Base-by-base conservation (phyloP, 1,140 invertebrate genomes). In the Psix sp. region DNA sequence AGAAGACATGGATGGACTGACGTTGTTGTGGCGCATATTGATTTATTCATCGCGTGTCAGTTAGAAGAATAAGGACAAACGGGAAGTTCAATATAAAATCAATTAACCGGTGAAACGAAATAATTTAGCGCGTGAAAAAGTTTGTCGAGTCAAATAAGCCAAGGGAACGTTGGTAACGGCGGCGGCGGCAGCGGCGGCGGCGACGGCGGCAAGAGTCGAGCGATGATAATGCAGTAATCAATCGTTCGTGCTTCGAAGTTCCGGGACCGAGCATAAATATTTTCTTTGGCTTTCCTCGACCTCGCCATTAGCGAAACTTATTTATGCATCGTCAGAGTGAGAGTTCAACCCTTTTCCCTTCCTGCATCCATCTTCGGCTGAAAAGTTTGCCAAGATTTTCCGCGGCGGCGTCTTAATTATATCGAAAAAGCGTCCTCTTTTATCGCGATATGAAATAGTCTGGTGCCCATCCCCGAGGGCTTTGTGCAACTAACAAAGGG, bases 341-440 rank as follows among this genome's bases (percentile, higher is more conserved):
- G 38, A 29, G 14, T 42, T 40, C 68, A 80, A 81, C 80, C 77
- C 81, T 80, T 80, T 82, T 75, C 67, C 67, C 74, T 82, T 84
- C 82, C 82, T 82, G 78, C 79, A 83, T 83, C 79, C 82, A 83
- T 83, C 82, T 82, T 77, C 71, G 63, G 46, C 70, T 80, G 80
- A 82, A 82, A 84, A 84, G 73, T 82, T 82, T 78, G 71, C 76
- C 77, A 80, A 82, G 80, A 82, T 82, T 82, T 77, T 73, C 70
- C 57, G 33, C 1, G 7, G 9, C 46, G 43, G 74, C 73, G 74
- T 82, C 81, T 84, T 83, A 81, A 84, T 83, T 83, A 80, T 68
- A 66, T 52, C 43, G 59, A 79, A 77, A 77, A 79, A 76, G 78
- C 77, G 73, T 72, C 68, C 59, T 73, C 52, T 67, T 74, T 73